phyloP scores from a whole-genome alignment of 2,113 vertebrate genomes.

The Microcebus ravelobensis region DNA sequence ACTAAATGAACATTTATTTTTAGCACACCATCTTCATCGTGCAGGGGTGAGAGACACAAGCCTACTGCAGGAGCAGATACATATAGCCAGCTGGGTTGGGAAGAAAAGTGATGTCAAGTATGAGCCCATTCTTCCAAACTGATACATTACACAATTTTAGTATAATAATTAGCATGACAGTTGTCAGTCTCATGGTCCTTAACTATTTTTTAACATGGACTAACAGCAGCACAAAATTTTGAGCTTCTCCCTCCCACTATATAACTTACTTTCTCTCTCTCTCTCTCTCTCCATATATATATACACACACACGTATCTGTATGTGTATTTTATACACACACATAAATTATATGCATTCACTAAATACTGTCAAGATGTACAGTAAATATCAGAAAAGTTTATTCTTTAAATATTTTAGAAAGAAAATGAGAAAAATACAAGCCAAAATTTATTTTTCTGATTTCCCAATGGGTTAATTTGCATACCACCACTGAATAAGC shows the following conservation, averaged over 20 bases:
- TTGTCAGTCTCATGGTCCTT: neutral
- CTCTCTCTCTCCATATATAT: too few species aligned
- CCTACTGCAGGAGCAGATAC: neutral
- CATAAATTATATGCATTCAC: neutral
- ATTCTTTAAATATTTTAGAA: neutral
- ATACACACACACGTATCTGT: too few species aligned
- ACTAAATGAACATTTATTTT: slow-evolving; percentile 11
- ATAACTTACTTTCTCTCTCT: neutral
- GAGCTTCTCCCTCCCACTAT: neutral
- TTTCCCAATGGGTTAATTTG: neutral
- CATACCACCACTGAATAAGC: neutral
- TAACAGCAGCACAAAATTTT: neutral
- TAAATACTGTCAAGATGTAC: neutral
- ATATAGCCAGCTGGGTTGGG: neutral
- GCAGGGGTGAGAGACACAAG: neutral
- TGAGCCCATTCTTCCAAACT: neutral
- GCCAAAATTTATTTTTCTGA: neutral
- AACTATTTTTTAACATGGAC: neutral
- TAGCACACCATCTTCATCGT: neutral
- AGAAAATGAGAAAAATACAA: slow-evolving; percentile 19
- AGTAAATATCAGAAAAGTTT: neutral
- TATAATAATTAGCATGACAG: neutral
- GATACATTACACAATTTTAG: neutral
- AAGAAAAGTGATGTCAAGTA: neutral
- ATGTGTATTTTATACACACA: neutral